Conservation (phyloP, 1,140 invertebrate species). For the Meloidogyne exigua region DNA sequence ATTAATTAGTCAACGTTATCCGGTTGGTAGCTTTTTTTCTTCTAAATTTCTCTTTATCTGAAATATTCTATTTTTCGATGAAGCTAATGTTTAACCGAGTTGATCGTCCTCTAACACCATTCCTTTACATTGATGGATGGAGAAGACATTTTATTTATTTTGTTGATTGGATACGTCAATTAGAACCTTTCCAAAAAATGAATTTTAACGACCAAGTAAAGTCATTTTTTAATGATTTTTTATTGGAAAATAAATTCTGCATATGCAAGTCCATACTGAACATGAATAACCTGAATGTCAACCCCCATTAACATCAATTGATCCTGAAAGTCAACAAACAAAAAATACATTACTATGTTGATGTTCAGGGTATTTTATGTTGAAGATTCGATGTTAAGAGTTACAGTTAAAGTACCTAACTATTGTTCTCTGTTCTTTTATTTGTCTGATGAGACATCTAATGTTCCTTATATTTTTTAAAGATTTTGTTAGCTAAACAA, state of each 20-base stretch:
- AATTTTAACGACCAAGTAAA: conserved; percentile 17
- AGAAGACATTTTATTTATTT: conserved; percentile 32
- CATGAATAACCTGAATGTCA: too few species aligned
- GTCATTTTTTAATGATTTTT: conserved; percentile 14
- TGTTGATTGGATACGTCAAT: conserved; percentile 24
- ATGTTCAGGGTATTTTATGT: too few species aligned
- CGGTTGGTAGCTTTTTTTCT: conserved; percentile 9
- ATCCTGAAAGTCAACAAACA: too few species aligned
- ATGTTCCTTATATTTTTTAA: background rate
- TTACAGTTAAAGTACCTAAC: too few species aligned
- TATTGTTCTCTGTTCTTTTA: too few species aligned
- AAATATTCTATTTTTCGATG: background rate
- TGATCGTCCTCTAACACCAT: conserved; percentile 25
- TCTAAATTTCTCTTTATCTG: background rate
- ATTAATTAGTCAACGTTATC: conserved; percentile 28
- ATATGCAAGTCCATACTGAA: too few species aligned
- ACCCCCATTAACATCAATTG: too few species aligned
- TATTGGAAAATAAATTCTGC: too few species aligned
- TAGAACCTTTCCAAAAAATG: conserved; percentile 32
- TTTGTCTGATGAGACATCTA: too few species aligned
- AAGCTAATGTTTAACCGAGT: conserved; percentile 19
- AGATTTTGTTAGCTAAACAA: conserved; percentile 32
- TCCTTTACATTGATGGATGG: conserved; percentile 34
- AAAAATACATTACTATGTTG: too few species aligned
- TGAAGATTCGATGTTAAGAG: too few species aligned